Base-by-base conservation (phyloP, 2,888 invertebrate genomes). In the Hartigia nigra region DNA sequence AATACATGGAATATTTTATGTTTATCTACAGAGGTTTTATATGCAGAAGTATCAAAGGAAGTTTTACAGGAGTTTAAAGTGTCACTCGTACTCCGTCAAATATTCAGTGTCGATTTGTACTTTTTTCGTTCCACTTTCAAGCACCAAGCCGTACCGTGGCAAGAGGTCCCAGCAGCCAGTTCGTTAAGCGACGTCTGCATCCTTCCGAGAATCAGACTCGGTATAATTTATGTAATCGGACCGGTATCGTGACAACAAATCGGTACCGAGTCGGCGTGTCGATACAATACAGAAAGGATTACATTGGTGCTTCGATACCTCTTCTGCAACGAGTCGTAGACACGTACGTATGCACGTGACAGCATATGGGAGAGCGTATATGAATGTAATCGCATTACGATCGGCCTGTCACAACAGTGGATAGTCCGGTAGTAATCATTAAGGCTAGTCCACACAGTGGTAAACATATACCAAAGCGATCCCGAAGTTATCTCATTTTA, bases 241-340 rank as follows among this genome's bases (percentile, higher is more conserved):
- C 81, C 81, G 81, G 77, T 72, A 78, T 76, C 76, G 70, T 75
- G 78, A 37, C 75, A 78, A 81, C 75, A 77, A 81, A 81, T 72
- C 72, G 72, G 34, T 72, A 72, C 72, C 72, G 72, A 34, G 32
- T 31, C 72, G 72, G 31, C 72, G 31, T 72, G 81, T 81, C 81
- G 81, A 81, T 81, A 74, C 69, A 76, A 75, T 80, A 81, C 80
- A 75, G 78, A 76, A 77, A 78, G 84, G 84, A 84, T 84, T 84
- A 84, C 83, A 82, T 77, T 79, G 81, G 80, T 81, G 84, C 81
- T 12, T 77, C 72, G 37, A 37, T 77, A 70, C 69, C 69, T 77
- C 74, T 14, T 37, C 69, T 55, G 55, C 55, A 55, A 23, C 55
- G 55, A 9, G 23, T 23, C 9, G 9, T 55, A 23, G 55, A 55